Conservation (phyloP, 2,888 invertebrate genomes). For the Timandra comae region DNA sequence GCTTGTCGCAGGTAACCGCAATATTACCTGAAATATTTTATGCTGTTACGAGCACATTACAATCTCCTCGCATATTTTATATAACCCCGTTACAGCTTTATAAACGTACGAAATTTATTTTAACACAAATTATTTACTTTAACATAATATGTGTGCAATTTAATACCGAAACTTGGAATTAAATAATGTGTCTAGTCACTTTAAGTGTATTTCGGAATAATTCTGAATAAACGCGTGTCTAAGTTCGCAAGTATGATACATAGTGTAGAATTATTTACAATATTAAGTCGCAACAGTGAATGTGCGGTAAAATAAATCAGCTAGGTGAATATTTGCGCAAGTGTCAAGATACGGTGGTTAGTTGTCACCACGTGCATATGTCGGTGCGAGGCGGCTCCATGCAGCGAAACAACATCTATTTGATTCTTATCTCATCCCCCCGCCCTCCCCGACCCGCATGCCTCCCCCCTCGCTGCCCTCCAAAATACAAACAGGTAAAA, state of each 20-base stretch:
- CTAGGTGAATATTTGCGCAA: slow-evolving; percentile 29
- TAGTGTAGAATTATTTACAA: slow-evolving; percentile 5
- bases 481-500: slow-evolving; percentile 68
- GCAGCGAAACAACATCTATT: slow-evolving; percentile 75
- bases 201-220: slow-evolving; percentile 1
- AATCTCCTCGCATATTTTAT: slow-evolving; percentile 32
- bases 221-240: slow-evolving; percentile 10
- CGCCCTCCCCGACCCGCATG: slow-evolving; percentile 17
- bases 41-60: slow-evolving; percentile 45
- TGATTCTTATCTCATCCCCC: slow-evolving; percentile 70
- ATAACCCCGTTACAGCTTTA: too few relatives aligned
- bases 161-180: too few relatives aligned
- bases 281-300: slow-evolving; percentile 10
- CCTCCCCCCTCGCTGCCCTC: slow-evolving; percentile 27
- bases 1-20: slow-evolving; percentile 57
- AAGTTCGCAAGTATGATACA: slow-evolving; percentile 8
- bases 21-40: slow-evolving; percentile 59
- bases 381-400: slow-evolving; percentile 53
- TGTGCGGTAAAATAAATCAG: slow-evolving; percentile 14
- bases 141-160: not conserved
- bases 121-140: not conserved
- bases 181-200: too few relatives aligned
- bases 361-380: slow-evolving; percentile 66
- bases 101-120: too few relatives aligned
- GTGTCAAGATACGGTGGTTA: slow-evolving; percentile 59